Evolutionary conservation across 2,888 invertebrate genomes (phyloP).

Genomic region (Saturnia japonica): DNA sequence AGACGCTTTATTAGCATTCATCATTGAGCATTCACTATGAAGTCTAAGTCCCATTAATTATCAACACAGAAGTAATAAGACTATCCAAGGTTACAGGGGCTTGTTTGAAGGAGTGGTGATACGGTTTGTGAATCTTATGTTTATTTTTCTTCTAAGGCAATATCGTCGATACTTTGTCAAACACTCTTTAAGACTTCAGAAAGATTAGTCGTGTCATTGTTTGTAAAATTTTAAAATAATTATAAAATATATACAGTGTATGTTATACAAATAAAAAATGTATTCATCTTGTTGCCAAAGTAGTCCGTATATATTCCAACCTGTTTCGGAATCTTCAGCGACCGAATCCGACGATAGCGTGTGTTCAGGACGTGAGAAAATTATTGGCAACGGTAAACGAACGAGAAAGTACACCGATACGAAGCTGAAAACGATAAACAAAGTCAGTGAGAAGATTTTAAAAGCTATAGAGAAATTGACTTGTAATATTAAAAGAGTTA

Average conservation of each 20-base stretch:
- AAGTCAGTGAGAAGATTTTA: slow-evolving; percentile 76
- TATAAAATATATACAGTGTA: slow-evolving; percentile 21
- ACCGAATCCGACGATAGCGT: slow-evolving; percentile 74
- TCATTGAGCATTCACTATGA: slow-evolving; percentile 44
- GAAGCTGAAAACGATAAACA: slow-evolving; percentile 75
- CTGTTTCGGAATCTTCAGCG: slow-evolving; percentile 71
- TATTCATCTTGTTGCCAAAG: slow-evolving; percentile 69
- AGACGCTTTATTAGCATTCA: slow-evolving; percentile 33
- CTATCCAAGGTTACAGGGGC: slow-evolving; percentile 69
- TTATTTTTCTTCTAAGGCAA: slow-evolving; percentile 55
- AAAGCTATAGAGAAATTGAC: slow-evolving; percentile 73
- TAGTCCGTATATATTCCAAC: slow-evolving; percentile 72
- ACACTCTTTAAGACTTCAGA: slow-evolving; percentile 56
- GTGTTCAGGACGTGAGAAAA: slow-evolving; percentile 69
- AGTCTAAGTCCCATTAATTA: slow-evolving; percentile 51
- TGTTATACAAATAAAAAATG: slow-evolving; percentile 49
- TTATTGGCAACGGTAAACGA: slow-evolving; percentile 56
- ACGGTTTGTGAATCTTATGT: slow-evolving; percentile 54
- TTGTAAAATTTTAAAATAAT: slow-evolving; percentile 2
- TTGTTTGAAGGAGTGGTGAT: slow-evolving; percentile 62
- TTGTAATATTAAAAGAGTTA: slow-evolving; percentile 66
- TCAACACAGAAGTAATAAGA: slow-evolving; percentile 49
- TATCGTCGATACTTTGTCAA: slow-evolving; percentile 56
- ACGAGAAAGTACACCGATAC: slow-evolving; percentile 75
- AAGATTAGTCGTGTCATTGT: slow-evolving; percentile 48